Percentiles rank a stretch among this genome's conserved stretches.
Evolutionary conservation across 1,140 invertebrate genomes (phyloP).

Genomic region (Megathymus violae): DNA sequence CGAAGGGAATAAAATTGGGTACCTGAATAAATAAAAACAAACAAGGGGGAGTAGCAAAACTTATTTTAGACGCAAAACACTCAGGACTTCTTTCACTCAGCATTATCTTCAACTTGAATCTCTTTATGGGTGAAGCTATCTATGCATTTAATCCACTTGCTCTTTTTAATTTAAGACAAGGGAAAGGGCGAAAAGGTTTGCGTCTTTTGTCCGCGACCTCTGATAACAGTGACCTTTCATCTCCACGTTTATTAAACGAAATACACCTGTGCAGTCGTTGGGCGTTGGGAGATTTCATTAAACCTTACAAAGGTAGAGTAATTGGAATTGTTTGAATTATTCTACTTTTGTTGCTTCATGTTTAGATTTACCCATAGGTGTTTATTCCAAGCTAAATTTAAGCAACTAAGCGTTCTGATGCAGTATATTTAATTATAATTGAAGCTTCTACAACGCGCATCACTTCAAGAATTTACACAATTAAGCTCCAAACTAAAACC

Average conservation of each 20-base stretch:
- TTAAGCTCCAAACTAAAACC: neutral
- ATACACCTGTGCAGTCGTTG: constrained; percentile 68
- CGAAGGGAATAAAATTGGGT: constrained; percentile 18
- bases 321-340: constrained; percentile 57
- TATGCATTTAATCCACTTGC: constrained; percentile 78
- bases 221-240: constrained; percentile 70
- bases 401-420: constrained; percentile 6
- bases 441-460: neutral
- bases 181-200: constrained; percentile 62
- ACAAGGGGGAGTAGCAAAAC: constrained; percentile 39
- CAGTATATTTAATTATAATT: constrained; percentile 2
- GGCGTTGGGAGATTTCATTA: constrained; percentile 64
- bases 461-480: neutral
- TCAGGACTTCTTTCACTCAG: constrained; percentile 49
- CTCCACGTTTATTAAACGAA: constrained; percentile 69
- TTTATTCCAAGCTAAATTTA: constrained; percentile 24
- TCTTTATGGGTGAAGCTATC: constrained; percentile 75
- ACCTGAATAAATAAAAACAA: constrained; percentile 62
- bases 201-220: constrained; percentile 63
- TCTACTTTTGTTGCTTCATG: constrained; percentile 48
- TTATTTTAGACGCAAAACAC: constrained; percentile 58
- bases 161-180: constrained; percentile 73
- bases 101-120: constrained; percentile 70
- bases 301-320: constrained; percentile 59
- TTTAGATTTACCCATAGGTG: constrained; percentile 30